Percentiles rank a stretch among this genome's conserved stretches.
Conservation (phyloP, 2,797 vertebrate species). For the Tiaroga cobitis region DNA sequence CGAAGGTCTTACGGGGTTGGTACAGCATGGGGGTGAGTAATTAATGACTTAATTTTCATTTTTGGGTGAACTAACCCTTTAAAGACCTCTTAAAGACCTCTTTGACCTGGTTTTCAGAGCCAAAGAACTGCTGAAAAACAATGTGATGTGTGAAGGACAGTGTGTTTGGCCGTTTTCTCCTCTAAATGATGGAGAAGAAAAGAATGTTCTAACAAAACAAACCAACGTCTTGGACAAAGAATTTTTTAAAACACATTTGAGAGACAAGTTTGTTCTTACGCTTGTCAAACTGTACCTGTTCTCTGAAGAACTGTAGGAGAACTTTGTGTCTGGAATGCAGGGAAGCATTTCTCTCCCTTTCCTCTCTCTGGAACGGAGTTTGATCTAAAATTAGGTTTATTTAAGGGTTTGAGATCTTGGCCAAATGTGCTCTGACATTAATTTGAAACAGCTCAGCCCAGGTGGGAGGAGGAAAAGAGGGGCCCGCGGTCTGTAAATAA, state of each 20-base stretch:
- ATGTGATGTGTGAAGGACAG: slow-evolving; percentile 20
- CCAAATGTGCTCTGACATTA: slow-evolving; percentile 57
- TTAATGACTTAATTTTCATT: too few species aligned
- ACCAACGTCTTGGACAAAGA: neutral
- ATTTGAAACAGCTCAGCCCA: slow-evolving; percentile 60
- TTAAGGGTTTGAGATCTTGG: slow-evolving; percentile 51
- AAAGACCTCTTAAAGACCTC: neutral
- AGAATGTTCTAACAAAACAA: slow-evolving; percentile 22
- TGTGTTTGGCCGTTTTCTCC: slow-evolving; percentile 6
- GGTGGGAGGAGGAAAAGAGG: slow-evolving; percentile 48
- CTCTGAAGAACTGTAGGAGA: slow-evolving; percentile 34
- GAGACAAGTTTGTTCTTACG: slow-evolving; percentile 25
- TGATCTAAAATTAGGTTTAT: slow-evolving; percentile 59
- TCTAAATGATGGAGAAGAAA: neutral
- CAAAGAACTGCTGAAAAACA: slow-evolving; percentile 14
- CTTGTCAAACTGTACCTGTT: slow-evolving; percentile 48
- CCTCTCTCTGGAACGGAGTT: slow-evolving; percentile 35
- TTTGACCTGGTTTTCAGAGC: neutral
- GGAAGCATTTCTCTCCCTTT: slow-evolving; percentile 53
- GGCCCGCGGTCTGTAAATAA: slow-evolving; percentile 53
- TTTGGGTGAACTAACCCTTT: too few species aligned
- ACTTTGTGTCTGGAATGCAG: slow-evolving; percentile 34
- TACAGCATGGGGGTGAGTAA: too few species aligned
- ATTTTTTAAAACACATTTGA: slow-evolving; percentile 8
- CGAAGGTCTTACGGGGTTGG: too few species aligned